Conservation (phyloP, 1,140 invertebrate species). For the Gonioctena quinquepunctata region DNA sequence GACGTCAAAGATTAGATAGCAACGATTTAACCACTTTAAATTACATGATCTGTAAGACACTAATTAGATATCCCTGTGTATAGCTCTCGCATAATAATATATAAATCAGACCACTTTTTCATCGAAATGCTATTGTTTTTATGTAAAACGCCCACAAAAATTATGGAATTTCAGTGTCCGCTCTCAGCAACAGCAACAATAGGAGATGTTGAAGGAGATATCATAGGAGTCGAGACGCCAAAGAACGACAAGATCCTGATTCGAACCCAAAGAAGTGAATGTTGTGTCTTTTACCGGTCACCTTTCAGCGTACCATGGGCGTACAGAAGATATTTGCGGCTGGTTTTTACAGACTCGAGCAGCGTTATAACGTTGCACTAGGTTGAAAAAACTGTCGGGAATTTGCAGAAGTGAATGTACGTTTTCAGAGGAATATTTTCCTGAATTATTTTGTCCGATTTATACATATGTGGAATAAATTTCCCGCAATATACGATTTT, state of each 20-base stretch:
- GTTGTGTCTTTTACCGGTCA: slow-evolving; percentile 7
- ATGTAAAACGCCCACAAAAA: background rate
- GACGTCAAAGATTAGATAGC: too few species aligned
- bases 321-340: too few species aligned
- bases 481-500: too few species aligned
- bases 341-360: too few species aligned
- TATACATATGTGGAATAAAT: too few species aligned
- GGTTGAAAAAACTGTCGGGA: too few species aligned
- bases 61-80: background rate
- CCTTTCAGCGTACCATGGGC: slow-evolving; percentile 14
- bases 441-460: too few species aligned
- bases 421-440: too few species aligned
- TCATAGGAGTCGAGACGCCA: background rate
- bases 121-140: background rate
- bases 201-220: background rate
- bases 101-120: background rate
- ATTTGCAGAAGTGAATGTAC: too few species aligned
- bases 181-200: background rate
- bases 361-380: too few species aligned
- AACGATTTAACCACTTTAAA: background rate
- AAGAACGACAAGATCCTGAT: slow-evolving; percentile 5
- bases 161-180: background rate
- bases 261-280: slow-evolving; percentile 12
- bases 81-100: too few species aligned
- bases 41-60: background rate